Evolutionary conservation across 2,113 vertebrate species (phyloP).

Genomic region (Sturnira hondurensis): DNA sequence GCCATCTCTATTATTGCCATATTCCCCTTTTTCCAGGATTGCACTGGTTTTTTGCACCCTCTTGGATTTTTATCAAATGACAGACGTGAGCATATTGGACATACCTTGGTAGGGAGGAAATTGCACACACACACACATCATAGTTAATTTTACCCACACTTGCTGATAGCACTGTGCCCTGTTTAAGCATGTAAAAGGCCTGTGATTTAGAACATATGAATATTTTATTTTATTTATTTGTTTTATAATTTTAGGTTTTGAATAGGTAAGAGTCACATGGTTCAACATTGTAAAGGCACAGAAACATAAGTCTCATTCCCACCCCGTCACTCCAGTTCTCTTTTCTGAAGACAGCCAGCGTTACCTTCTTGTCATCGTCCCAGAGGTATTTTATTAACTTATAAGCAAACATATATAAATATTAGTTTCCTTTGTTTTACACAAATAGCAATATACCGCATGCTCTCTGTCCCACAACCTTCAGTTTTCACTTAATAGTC

Average conservation of each 20-base stretch:
- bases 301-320: not conserved
- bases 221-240: not conserved
- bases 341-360: not conserved
- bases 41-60: not conserved
- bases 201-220: not conserved
- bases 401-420: not conserved
- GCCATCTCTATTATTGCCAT: not conserved
- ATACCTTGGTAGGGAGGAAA: not conserved
- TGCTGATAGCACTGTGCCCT: not conserved
- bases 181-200: not conserved
- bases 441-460: not conserved
- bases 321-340: not conserved
- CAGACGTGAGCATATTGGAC: not conserved
- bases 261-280: not conserved
- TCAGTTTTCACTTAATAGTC: not conserved
- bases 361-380: not conserved
- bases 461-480: not conserved
- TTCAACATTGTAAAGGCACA: not conserved
- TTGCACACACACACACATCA: not conserved
- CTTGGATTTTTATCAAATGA: not conserved
- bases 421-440: not conserved
- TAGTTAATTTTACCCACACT: not conserved
- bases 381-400: not conserved
- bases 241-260: conserved; percentile 34
- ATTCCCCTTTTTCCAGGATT: not conserved